These are phyloP conservation scores for Leucozona laternaria DNA, from an alignment of 2,888 invertebrate species.

Conservation along the genomic window DNA sequence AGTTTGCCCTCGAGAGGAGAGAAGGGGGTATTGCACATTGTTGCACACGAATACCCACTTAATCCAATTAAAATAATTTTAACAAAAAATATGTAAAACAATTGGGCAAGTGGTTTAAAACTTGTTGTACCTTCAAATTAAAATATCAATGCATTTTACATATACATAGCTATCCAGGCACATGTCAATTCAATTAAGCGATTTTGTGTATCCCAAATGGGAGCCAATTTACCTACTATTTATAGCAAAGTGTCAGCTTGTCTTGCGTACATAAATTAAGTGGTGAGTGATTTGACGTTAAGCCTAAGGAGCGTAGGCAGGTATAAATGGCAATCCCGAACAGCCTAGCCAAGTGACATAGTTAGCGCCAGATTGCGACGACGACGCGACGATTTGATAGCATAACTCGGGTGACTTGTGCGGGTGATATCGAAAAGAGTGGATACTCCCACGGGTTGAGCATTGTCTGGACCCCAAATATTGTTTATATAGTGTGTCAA, in stretches of 20 bases:
- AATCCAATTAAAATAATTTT: constrained; percentile 64
- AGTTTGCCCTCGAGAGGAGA: neutral
- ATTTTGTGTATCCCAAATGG: neutral
- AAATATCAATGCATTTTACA: constrained; percentile 26
- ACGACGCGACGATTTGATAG: no score
- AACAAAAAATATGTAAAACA: neutral
- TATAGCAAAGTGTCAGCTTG: neutral
- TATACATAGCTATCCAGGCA: constrained; percentile 11
- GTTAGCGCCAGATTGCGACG: neutral
- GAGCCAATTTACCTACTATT: neutral
- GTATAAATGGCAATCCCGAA: neutral
- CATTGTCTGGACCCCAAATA: no score
- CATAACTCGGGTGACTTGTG: no score
- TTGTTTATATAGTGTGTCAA: no score
- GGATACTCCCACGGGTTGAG: no score
- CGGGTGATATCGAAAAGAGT: no score
- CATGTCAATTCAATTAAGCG: constrained; percentile 28
- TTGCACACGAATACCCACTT: constrained; percentile 26
- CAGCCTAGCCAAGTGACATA: neutral
- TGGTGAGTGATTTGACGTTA: neutral
- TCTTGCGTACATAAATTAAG: neutral
- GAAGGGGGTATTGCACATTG: neutral
- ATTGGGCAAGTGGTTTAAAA: neutral
- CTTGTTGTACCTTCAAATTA: constrained; percentile 26
- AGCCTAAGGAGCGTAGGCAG: neutral